These are phyloP conservation scores for Pseudoatta argentina DNA, from an alignment of 1,140 invertebrate genomes.

Conservation along the genomic window DNA sequence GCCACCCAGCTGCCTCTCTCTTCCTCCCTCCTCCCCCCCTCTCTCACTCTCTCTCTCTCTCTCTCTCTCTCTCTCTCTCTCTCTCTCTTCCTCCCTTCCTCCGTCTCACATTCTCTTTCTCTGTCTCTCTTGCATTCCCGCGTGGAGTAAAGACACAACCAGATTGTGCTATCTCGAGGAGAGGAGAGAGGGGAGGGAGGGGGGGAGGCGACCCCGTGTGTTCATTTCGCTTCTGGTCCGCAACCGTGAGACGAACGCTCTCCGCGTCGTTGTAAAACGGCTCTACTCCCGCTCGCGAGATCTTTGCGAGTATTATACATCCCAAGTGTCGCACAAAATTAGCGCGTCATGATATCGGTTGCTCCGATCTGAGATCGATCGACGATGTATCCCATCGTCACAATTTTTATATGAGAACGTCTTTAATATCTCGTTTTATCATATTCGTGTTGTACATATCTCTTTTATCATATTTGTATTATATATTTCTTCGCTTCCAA, in stretches of 20 bases:
- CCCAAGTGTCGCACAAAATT: not conserved
- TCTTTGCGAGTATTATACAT: not conserved
- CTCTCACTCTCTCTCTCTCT: not conserved
- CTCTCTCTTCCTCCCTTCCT: constrained; percentile 37
- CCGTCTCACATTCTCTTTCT: not conserved
- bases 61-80: constrained; percentile 19
- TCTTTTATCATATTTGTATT: not conserved
- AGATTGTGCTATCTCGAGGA: constrained; percentile 69
- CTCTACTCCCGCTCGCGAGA: not conserved
- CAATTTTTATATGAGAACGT: not conserved
- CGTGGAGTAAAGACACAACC: constrained; percentile 66
- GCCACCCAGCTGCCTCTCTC: constrained; percentile 66
- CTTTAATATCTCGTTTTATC: not conserved
- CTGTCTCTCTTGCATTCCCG: constrained; percentile 61
- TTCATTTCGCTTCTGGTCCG: constrained; percentile 66
- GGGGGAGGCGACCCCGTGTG: constrained; percentile 30
- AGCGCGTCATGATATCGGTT: not conserved
- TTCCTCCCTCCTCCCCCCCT: not conserved
- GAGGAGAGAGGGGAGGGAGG: not conserved
- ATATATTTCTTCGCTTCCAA: too few species aligned
- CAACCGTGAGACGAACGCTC: constrained; percentile 52
- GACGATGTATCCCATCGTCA: not conserved
- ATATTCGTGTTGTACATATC: not conserved
- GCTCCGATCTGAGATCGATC: not conserved
- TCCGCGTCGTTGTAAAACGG: constrained; percentile 57